phyloP scores from a whole-genome alignment of 1,140 invertebrate genomes.

The Choristoneura fumiferana region DNA sequence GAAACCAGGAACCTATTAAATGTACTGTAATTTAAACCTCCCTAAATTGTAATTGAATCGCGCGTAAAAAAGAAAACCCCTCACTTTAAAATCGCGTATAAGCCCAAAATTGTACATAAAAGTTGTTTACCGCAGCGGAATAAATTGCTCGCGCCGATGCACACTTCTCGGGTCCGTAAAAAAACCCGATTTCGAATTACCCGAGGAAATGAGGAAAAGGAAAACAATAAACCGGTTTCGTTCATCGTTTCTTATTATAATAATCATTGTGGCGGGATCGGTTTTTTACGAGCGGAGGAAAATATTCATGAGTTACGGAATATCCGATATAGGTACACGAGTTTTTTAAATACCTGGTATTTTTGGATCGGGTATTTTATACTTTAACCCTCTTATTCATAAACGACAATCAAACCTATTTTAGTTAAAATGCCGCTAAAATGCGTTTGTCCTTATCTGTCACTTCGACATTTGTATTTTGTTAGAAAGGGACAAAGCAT shows the following conservation, averaged over 20 bases:
- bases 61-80: too few species aligned
- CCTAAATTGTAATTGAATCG: too few species aligned
- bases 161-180: neutral
- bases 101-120: too few species aligned
- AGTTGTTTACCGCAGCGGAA: neutral
- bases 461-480: too few species aligned
- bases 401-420: too few species aligned
- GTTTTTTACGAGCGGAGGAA: conserved; percentile 15
- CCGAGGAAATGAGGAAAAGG: conserved; percentile 11
- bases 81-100: too few species aligned
- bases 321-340: neutral
- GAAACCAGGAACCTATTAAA: too few species aligned
- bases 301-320: conserved; percentile 13
- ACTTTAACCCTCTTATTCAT: too few species aligned
- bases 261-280: conserved; percentile 16
- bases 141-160: neutral
- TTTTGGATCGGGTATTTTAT: conserved; percentile 9
- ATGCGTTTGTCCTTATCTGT: too few species aligned
- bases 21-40: too few species aligned
- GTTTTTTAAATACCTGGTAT: neutral
- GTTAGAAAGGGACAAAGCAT: too few species aligned
- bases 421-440: too few species aligned
- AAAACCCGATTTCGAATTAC: conserved; percentile 5
- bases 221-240: conserved; percentile 17
- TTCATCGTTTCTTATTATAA: conserved; percentile 17